Conservation (phyloP, 2,888 invertebrate genomes). For the Dicycla oo region DNA sequence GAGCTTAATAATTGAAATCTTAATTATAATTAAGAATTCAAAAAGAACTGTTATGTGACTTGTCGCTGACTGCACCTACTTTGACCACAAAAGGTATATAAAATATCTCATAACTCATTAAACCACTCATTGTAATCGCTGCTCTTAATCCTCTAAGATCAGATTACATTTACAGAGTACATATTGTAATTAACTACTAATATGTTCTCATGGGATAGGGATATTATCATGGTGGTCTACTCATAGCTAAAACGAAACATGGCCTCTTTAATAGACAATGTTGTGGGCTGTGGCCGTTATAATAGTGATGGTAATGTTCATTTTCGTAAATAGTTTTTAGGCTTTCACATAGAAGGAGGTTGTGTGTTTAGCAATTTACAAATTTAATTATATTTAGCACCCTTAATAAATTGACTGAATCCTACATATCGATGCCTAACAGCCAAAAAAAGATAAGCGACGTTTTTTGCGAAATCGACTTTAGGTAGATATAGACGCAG, state of each 20-base stretch:
- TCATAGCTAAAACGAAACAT: slow-evolving; percentile 32
- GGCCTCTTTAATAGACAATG: slow-evolving; percentile 41
- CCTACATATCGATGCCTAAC: too few species aligned
- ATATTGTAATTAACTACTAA: slow-evolving; percentile 62
- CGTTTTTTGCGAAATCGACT: too few species aligned
- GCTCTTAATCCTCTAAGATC: slow-evolving; percentile 33
- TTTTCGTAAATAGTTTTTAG: slow-evolving; percentile 1
- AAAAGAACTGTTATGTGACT: too few species aligned
- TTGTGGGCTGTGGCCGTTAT: slow-evolving; percentile 2
- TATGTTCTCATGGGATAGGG: slow-evolving; percentile 35
- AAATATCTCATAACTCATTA: slow-evolving; percentile 13
- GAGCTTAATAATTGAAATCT: too few species aligned
- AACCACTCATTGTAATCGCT: slow-evolving; percentile 16
- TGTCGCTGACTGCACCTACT: neutral
- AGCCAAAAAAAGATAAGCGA: too few species aligned
- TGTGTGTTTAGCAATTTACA: neutral
- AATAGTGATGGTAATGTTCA: slow-evolving; percentile 8
- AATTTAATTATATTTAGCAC: neutral
- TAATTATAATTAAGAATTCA: too few species aligned
- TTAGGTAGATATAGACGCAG: too few species aligned
- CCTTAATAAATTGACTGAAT: neutral
- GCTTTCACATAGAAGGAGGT: neutral
- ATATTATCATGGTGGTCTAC: slow-evolving; percentile 55
- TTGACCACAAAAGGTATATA: neutral
- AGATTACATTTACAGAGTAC: slow-evolving; percentile 51